Evolutionary conservation across 2,888 invertebrate genomes (phyloP).

Genomic region (Eurytoma adleriae): DNA sequence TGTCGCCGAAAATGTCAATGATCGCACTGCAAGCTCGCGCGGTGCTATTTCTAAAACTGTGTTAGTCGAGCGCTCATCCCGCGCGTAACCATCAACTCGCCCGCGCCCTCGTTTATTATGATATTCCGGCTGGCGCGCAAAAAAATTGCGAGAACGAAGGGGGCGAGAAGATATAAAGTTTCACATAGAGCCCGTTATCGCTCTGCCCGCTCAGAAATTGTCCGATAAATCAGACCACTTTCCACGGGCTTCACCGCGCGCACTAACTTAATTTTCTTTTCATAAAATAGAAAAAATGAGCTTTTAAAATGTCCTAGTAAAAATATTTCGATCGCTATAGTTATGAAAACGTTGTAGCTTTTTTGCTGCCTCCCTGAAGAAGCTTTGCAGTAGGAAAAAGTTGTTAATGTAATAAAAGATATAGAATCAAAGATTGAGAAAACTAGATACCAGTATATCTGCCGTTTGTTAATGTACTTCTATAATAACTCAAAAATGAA

Average conservation of each 20-base stretch:
- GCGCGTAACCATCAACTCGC: constrained; percentile 12
- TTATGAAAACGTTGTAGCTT: too few relatives aligned
- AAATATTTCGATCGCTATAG: too few relatives aligned
- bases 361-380: too few relatives aligned
- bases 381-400: too few relatives aligned
- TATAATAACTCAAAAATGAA: too few relatives aligned
- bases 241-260: too few relatives aligned
- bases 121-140: not conserved
- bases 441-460: too few relatives aligned
- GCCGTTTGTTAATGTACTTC: too few relatives aligned
- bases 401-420: too few relatives aligned
- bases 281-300: not conserved
- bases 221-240: not conserved
- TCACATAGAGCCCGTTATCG: not conserved
- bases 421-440: too few relatives aligned
- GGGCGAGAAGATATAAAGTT: not conserved
- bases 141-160: not conserved
- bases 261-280: not conserved
- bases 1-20: constrained; percentile 47
- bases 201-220: too few relatives aligned
- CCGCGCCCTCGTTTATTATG: not conserved
- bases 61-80: constrained; percentile 23
- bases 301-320: too few relatives aligned
- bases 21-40: not conserved
- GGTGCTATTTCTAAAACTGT: constrained; percentile 54